These are phyloP conservation scores for Chaetops frenatus DNA, from an alignment of 2,113 vertebrate species.

Conservation along the genomic window DNA sequence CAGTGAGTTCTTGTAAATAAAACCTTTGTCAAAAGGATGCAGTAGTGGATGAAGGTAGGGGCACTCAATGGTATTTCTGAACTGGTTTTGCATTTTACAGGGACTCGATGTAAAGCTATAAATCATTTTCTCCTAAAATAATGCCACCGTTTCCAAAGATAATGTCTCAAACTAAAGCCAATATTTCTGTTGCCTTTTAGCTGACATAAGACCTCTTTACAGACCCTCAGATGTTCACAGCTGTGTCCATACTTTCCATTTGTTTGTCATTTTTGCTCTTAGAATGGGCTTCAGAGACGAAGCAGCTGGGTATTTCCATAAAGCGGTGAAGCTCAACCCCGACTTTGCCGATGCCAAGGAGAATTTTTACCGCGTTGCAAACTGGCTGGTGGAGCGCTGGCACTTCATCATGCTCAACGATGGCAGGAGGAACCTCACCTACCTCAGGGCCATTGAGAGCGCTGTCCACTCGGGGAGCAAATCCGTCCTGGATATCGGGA, in stretches of 20 bases:
- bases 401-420: conserved; percentile 99
- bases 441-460: conserved; percentile 86
- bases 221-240: not conserved
- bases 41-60: not conserved
- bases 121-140: not conserved
- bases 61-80: not conserved
- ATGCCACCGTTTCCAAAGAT: not conserved
- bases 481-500: conserved; percentile 92
- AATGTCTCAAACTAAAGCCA: not conserved
- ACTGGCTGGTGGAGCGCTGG: conserved; percentile 98
- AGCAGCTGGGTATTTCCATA: conserved; percentile 93
- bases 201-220: not conserved
- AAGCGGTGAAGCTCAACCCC: conserved; percentile 91
- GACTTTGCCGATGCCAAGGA: conserved; percentile 89
- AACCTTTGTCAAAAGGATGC: not conserved
- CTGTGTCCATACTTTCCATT: not conserved
- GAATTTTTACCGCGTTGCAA: conserved; percentile 95
- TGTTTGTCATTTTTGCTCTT: not conserved
- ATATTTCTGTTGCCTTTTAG: not conserved
- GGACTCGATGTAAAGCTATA: not conserved
- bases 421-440: conserved; percentile 83
- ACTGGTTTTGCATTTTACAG: not conserved
- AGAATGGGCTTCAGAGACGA: conserved; percentile 98
- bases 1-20: not conserved
- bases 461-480: conserved; percentile 80